These are phyloP conservation scores for Drosophila colorata DNA, from an alignment of 2,888 invertebrate species.

Conservation along the genomic window DNA sequence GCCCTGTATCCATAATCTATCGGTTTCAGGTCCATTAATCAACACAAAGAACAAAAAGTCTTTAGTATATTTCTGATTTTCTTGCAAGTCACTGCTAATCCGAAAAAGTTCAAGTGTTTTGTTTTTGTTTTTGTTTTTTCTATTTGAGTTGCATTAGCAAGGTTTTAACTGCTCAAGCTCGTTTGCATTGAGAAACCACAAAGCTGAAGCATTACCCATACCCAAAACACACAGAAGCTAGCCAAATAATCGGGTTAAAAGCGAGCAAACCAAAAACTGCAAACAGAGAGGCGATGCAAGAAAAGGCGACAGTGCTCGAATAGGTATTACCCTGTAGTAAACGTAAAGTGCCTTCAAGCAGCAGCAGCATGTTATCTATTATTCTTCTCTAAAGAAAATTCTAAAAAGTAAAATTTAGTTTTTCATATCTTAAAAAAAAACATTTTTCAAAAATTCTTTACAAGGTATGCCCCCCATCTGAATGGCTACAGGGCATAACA, in stretches of 20 bases:
- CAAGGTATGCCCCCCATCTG: neutral
- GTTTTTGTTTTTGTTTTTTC: slow-evolving; percentile 2
- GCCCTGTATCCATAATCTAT: slow-evolving; percentile 15
- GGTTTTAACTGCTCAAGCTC: slow-evolving; percentile 49
- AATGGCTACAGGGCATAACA: slow-evolving; percentile 21
- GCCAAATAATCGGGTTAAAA: slow-evolving; percentile 51
- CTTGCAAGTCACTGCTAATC: slow-evolving; percentile 44
- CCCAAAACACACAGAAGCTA: slow-evolving; percentile 44
- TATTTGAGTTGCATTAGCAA: slow-evolving; percentile 34
- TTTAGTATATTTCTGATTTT: slow-evolving; percentile 6
- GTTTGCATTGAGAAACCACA: slow-evolving; percentile 64
- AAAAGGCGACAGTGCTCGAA: neutral
- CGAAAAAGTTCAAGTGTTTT: slow-evolving; percentile 17
- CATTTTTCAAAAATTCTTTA: too few species aligned
- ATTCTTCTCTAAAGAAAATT: slow-evolving; percentile 1
- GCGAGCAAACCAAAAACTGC: slow-evolving; percentile 17
- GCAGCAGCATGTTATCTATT: too few species aligned
- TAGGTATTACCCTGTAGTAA: slow-evolving; percentile 9
- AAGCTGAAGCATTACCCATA: slow-evolving; percentile 21
- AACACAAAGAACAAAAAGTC: slow-evolving; percentile 39
- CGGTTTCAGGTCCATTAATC: slow-evolving; percentile 36
- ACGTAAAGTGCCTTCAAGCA: neutral
- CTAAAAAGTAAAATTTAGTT: neutral
- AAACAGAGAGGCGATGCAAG: slow-evolving; percentile 27
- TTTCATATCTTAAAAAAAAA: too few species aligned